These are phyloP conservation scores for Andrena chrysosceles DNA, from an alignment of 2,888 invertebrate species.

Conservation along the genomic window DNA sequence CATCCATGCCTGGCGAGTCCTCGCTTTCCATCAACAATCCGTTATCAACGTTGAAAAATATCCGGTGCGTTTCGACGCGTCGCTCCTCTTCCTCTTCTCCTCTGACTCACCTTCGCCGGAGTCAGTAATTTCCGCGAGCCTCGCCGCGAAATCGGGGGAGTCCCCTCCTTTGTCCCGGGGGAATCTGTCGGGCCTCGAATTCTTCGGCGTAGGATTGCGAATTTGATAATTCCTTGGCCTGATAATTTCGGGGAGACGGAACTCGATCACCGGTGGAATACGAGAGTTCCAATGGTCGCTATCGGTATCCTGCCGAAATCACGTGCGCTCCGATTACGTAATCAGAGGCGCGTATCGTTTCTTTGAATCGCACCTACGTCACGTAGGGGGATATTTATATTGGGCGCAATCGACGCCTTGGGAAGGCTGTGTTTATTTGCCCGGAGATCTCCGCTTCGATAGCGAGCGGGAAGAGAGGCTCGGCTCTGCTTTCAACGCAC, in stretches of 20 bases:
- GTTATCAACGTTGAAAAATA: constrained; percentile 78
- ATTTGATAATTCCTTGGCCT: background rate
- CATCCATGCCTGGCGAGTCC: constrained; percentile 71
- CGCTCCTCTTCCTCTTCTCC: constrained; percentile 37
- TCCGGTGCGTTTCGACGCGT: constrained; percentile 58
- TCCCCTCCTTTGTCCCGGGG: no score
- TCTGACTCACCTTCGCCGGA: background rate
- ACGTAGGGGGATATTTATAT: constrained; percentile 37
- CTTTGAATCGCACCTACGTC: constrained; percentile 45
- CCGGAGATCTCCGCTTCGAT: constrained; percentile 24
- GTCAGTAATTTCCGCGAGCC: background rate
- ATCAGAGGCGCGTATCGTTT: constrained; percentile 57
- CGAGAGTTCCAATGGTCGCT: constrained; percentile 11
- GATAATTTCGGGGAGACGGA: background rate
- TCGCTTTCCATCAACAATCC: constrained; percentile 77
- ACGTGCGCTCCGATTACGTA: constrained; percentile 53
- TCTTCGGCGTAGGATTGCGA: background rate
- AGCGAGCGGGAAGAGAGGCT: background rate
- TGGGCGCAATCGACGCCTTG: constrained; percentile 25
- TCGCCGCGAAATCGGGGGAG: background rate
- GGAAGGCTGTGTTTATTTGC: constrained; percentile 36
- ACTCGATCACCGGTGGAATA: background rate
- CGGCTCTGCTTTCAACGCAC: no score
- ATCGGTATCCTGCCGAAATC: constrained; percentile 58
- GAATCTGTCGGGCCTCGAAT: background rate